phyloP scores from a whole-genome alignment of 2,113 vertebrate species.

The Oenanthe melanoleuca region DNA sequence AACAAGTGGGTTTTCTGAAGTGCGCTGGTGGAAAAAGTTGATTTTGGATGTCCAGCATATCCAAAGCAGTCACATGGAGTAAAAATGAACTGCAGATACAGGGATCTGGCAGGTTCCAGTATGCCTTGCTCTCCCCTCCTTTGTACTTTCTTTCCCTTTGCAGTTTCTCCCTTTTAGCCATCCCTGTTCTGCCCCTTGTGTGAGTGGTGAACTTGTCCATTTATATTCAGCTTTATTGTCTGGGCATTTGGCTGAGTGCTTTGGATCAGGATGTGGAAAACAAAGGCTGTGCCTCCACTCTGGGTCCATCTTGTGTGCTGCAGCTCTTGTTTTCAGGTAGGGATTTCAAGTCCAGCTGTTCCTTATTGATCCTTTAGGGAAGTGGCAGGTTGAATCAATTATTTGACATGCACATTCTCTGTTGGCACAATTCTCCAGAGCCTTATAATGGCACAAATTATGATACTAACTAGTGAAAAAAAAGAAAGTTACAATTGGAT shows the following conservation, averaged over 20 bases:
- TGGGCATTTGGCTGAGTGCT: neutral
- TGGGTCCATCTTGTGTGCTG: neutral
- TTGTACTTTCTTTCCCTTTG: neutral
- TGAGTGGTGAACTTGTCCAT: neutral
- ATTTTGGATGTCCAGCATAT: neutral
- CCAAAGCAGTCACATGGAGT: neutral
- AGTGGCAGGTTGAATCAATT: conserved; percentile 50
- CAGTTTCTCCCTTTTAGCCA: neutral
- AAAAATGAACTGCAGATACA: neutral
- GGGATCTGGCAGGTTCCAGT: neutral
- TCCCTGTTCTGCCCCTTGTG: neutral
- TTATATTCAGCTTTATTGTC: neutral
- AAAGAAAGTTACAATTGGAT: conserved; percentile 27
- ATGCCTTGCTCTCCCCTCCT: neutral
- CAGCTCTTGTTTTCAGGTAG: conserved; percentile 53
- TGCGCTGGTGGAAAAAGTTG: neutral
- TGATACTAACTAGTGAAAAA: conserved; percentile 30
- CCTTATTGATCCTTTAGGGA: conserved; percentile 20
- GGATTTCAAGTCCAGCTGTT: conserved; percentile 56
- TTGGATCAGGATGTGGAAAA: neutral
- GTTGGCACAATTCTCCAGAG: conserved; percentile 25
- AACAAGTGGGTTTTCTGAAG: neutral
- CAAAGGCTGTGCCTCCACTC: neutral
- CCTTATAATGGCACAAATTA: conserved; percentile 28
- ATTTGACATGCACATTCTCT: neutral